These are phyloP conservation scores for Epizoanthus stellaris DNA, from an alignment of 92 coral and sea anemone genomes.

Conservation along the genomic window DNA sequence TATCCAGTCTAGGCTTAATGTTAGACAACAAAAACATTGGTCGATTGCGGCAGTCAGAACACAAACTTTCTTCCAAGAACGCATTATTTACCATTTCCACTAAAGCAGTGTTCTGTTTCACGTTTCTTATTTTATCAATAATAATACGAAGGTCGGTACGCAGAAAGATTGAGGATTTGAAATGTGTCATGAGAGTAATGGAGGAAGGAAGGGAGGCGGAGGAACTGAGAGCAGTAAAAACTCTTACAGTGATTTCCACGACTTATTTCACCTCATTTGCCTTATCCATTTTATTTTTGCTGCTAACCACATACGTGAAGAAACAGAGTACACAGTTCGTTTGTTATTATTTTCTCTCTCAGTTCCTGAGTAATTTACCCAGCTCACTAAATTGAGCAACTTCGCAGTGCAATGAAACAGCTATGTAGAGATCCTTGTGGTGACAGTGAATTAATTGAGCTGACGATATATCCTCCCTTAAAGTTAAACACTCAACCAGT, in stretches of 20 bases:
- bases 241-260: neutral
- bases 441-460: neutral
- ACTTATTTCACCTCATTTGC: slow-evolving; percentile 15
- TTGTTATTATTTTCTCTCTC: neutral
- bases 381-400: neutral
- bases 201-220: neutral
- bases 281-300: slow-evolving; percentile 4
- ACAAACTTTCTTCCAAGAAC: neutral
- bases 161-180: slow-evolving; percentile 4
- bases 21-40: neutral
- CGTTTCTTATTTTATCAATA: neutral
- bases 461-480: neutral
- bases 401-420: slow-evolving; percentile 17
- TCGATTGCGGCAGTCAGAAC: neutral
- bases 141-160: neutral
- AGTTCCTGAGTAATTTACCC: slow-evolving; percentile 9
- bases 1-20: neutral
- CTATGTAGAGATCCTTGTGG: slow-evolving; percentile 22
- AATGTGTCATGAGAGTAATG: neutral
- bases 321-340: slow-evolving; percentile 21
- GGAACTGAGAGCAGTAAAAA: slow-evolving; percentile 1
- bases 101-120: slow-evolving; percentile 6
- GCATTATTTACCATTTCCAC: neutral
- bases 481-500: neutral
- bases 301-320: neutral